phyloP scores from a whole-genome alignment of 2,113 vertebrate genomes.

The Protobothrops mucrosquamatus region DNA sequence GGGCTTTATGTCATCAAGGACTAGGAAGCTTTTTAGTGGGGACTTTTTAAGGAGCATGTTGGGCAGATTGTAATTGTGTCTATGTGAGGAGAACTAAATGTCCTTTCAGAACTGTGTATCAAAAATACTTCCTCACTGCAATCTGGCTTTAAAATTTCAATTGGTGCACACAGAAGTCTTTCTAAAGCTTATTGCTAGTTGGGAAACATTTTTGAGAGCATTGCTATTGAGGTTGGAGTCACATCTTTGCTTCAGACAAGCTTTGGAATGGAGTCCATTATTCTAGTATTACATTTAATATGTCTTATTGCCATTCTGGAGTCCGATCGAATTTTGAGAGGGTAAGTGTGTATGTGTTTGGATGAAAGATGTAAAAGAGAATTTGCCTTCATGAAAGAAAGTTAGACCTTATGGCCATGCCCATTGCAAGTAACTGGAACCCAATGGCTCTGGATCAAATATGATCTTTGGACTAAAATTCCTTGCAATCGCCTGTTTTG shows the following conservation, averaged over 20 bases:
- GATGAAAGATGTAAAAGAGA: not conserved
- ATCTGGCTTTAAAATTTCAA: not conserved
- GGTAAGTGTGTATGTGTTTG: not conserved
- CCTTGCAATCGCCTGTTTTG: not conserved
- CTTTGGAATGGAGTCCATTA: not conserved
- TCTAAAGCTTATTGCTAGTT: not conserved
- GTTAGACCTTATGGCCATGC: not conserved
- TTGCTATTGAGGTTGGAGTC: not conserved
- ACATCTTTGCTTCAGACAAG: not conserved
- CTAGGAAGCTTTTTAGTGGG: not conserved
- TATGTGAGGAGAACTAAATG: not conserved
- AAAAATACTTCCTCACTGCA: not conserved
- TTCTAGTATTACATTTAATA: not conserved
- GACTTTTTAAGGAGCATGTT: not conserved
- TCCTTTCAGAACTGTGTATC: not conserved
- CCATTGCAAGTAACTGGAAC: not conserved
- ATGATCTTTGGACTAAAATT: not conserved
- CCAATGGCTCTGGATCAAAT: not conserved
- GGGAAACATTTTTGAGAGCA: not conserved
- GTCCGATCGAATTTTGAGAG: not conserved
- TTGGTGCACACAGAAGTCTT: not conserved
- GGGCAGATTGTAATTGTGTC: not conserved
- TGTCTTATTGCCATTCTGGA: not conserved
- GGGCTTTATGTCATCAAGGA: not conserved
- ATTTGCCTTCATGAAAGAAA: not conserved